Percentiles rank a stretch among this genome's conserved stretches.
Conservation (phyloP, 1,140 invertebrate genomes). For the Lepidurus arcticus region DNA sequence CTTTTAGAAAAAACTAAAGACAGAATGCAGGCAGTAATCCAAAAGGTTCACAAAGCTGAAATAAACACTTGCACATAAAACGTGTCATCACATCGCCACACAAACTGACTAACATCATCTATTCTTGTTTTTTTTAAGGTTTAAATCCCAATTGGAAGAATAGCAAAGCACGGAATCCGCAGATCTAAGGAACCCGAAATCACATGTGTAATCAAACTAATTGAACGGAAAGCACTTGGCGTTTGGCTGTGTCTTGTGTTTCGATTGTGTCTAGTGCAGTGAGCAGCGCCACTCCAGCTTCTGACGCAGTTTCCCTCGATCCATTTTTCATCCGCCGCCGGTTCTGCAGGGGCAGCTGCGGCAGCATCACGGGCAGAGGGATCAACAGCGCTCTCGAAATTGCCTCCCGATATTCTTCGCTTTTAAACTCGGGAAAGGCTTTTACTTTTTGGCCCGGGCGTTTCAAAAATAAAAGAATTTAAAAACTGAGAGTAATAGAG, state of each 20-base stretch:
- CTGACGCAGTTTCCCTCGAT: background rate
- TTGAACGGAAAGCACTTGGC: background rate
- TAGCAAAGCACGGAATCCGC: background rate
- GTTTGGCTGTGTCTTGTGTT: background rate
- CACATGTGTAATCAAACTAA: constrained; percentile 15
- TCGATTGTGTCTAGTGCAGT: background rate
- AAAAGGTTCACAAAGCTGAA: background rate
- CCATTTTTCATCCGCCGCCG: constrained; percentile 6
- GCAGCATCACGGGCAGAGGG: background rate
- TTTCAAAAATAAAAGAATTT: background rate
- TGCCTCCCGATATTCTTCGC: background rate
- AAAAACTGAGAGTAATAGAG: background rate
- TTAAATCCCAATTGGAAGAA: background rate
- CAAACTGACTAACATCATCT: constrained; percentile 2
- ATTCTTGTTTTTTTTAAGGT: background rate
- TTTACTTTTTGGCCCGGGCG: background rate
- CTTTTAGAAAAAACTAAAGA: too few species aligned
- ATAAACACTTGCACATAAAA: background rate
- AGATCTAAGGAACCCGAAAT: background rate
- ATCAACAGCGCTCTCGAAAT: background rate
- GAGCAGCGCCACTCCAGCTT: background rate
- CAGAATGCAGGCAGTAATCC: too few species aligned
- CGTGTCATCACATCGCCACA: background rate
- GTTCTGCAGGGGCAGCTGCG: background rate
- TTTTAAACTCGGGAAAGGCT: background rate